Conservation (phyloP, 2,113 vertebrate genomes). For the Dicerorhinus sumatrensis region DNA sequence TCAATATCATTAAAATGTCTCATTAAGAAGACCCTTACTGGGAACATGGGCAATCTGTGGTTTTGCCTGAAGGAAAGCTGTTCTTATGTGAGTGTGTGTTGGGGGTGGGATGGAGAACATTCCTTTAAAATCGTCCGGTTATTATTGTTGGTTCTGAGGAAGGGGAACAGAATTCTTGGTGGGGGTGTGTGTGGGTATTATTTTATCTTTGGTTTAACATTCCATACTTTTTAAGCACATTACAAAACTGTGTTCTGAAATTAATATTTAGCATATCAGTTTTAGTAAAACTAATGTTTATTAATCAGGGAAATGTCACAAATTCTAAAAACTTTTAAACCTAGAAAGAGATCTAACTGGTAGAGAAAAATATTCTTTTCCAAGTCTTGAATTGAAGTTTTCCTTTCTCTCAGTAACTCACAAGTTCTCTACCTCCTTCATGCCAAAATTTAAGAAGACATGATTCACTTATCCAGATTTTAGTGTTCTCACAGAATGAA, state of each 20-base stretch:
- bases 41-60: background rate
- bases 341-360: background rate
- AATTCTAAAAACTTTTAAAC: background rate
- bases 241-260: background rate
- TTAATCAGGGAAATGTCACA: background rate
- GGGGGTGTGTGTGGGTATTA: background rate
- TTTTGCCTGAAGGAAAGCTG: background rate
- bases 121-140: background rate
- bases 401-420: background rate
- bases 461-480: background rate
- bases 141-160: background rate
- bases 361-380: background rate
- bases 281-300: background rate
- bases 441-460: background rate
- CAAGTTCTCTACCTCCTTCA: background rate
- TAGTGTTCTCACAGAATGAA: background rate
- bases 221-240: background rate
- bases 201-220: slow-evolving; percentile 13
- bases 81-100: background rate
- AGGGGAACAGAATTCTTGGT: background rate
- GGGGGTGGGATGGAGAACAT: background rate
- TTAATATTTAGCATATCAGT: background rate
- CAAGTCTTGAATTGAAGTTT: slow-evolving; percentile 24
- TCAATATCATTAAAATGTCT: slow-evolving; percentile 39
- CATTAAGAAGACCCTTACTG: background rate